A percentile compares a stretch with the other conserved stretches of the same genome.
Evolutionary conservation across 1,140 invertebrate species (phyloP).

Genomic region (Cyclina sinensis): DNA sequence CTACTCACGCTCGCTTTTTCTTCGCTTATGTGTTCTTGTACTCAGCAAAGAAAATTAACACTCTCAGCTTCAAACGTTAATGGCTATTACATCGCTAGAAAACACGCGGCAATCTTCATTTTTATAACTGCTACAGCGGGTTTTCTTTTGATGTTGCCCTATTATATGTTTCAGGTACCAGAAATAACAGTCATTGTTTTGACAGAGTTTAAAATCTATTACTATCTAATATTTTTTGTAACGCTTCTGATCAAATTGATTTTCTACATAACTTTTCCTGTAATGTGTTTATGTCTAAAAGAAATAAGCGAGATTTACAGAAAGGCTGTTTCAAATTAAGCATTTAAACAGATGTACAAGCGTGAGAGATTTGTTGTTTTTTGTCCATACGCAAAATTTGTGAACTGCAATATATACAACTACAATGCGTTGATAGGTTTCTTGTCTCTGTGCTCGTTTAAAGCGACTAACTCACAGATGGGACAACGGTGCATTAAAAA

Average conservation of each 20-base stretch:
- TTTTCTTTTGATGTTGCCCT: slow-evolving; percentile 62
- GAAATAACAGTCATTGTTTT: slow-evolving; percentile 23
- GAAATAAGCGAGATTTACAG: slow-evolving; percentile 43
- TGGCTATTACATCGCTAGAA: slow-evolving; percentile 37
- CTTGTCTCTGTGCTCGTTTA: too few species aligned
- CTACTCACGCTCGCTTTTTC: slow-evolving; percentile 50
- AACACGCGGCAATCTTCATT: slow-evolving; percentile 47
- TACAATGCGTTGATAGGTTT: too few species aligned
- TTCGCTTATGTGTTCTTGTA: slow-evolving; percentile 27
- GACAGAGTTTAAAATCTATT: neutral
- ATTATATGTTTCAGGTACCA: slow-evolving; percentile 47
- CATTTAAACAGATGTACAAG: neutral
- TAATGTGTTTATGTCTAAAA: slow-evolving; percentile 43
- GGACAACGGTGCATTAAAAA: too few species aligned
- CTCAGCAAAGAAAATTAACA: slow-evolving; percentile 23
- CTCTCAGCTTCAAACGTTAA: neutral
- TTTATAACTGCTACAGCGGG: slow-evolving; percentile 55
- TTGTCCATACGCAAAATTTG: too few species aligned
- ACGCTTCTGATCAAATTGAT: slow-evolving; percentile 39
- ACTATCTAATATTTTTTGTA: slow-evolving; percentile 21
- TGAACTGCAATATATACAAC: too few species aligned
- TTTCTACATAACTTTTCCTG: slow-evolving; percentile 51
- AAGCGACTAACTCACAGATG: too few species aligned
- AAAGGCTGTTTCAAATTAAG: slow-evolving; percentile 47
- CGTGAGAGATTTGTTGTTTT: too few species aligned